These are phyloP conservation scores for Euplexia lucipara DNA, from an alignment of 2,888 invertebrate species.

Conservation along the genomic window DNA sequence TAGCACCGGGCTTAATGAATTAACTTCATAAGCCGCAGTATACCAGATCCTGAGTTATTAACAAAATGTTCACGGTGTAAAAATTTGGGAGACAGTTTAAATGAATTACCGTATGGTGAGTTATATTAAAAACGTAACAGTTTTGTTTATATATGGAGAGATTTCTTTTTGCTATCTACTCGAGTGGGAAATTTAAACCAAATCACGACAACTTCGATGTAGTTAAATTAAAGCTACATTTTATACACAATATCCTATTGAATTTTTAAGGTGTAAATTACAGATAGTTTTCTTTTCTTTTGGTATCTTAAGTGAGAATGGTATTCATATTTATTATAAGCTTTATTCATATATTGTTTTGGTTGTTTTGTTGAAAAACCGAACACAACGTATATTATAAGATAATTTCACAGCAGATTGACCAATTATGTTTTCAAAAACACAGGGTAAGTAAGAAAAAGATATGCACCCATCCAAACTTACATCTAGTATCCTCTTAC, in stretches of 20 bases:
- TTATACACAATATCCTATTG: not conserved
- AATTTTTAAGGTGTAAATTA: too few species aligned
- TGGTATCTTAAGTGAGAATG: too few species aligned
- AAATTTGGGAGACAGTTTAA: conserved; percentile 8
- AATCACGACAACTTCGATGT: not conserved
- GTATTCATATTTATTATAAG: not conserved
- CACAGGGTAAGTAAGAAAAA: not conserved
- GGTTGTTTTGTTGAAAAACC: not conserved
- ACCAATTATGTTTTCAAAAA: not conserved
- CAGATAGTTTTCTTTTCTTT: too few species aligned
- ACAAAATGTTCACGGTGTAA: conserved; percentile 21
- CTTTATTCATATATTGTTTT: not conserved
- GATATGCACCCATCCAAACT: not conserved
- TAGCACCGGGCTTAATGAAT: conserved; percentile 35
- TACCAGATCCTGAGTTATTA: conserved; percentile 9
- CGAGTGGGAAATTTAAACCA: not conserved
- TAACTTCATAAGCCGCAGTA: conserved; percentile 22
- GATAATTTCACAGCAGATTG: conserved; percentile 1
- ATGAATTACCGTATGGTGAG: not conserved
- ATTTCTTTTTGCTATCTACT: not conserved
- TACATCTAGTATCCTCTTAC: not conserved
- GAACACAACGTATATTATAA: not conserved
- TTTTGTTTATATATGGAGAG: not conserved
- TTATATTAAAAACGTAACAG: too few species aligned
- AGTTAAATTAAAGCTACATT: not conserved